Conservation (phyloP, 2,797 vertebrate species). For the Thamnophis elegans region DNA sequence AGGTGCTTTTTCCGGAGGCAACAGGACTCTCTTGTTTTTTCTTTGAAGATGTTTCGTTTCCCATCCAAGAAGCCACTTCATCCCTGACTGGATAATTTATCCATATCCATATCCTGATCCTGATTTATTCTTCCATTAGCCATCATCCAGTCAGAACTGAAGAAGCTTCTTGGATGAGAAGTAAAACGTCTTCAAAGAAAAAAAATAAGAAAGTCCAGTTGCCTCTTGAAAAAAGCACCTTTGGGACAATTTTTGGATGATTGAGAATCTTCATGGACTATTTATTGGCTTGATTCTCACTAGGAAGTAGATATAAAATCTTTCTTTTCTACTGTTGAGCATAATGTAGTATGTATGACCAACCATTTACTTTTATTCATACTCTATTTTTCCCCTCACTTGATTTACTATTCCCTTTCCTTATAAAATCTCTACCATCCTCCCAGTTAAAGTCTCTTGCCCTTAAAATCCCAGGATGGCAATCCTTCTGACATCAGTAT, state of each 20-base stretch:
- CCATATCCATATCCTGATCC: no score
- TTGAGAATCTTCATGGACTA: background rate
- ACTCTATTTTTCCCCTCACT: background rate
- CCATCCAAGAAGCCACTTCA: no score
- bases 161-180: no score
- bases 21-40: no score
- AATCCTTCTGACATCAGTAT: background rate
- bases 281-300: background rate
- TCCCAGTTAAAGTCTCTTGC: background rate
- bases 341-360: no score
- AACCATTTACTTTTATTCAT: background rate
- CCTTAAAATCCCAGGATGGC: background rate
- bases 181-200: no score
- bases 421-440: background rate
- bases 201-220: no score
- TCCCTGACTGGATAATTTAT: no score
- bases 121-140: no score
- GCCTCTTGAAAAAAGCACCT: background rate
- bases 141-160: no score
- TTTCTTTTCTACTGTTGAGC: background rate
- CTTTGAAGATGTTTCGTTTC: no score
- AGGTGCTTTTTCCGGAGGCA: no score
- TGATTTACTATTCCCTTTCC: background rate
- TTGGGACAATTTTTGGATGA: background rate
- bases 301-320: background rate